A percentile compares a stretch with the other conserved stretches of the same genome.
These are phyloP conservation scores for Trachelipus rathkii DNA, from an alignment of 1,140 invertebrate genomes.

Conservation along the genomic window DNA sequence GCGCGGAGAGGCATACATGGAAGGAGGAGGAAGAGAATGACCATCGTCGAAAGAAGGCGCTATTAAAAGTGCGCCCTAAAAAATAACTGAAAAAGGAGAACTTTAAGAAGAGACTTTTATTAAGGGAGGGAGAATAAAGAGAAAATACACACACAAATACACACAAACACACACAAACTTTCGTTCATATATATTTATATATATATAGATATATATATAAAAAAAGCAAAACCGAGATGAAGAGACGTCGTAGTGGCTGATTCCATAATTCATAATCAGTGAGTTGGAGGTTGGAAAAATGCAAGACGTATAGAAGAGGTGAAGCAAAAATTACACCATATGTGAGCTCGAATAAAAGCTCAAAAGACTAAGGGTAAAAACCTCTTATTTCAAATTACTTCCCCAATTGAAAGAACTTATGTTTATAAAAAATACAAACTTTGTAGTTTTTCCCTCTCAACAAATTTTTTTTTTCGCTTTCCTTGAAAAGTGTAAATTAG, in stretches of 20 bases:
- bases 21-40: neutral
- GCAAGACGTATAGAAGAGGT: neutral
- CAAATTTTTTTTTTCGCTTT: neutral
- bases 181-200: no score
- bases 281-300: neutral
- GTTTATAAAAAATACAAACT: neutral
- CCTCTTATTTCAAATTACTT: neutral
- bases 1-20: neutral
- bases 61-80: neutral
- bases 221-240: neutral
- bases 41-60: neutral
- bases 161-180: neutral
- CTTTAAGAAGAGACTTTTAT: neutral
- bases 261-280: constrained; percentile 1
- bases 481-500: no score
- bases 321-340: neutral
- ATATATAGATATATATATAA: no score
- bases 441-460: neutral
- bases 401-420: neutral
- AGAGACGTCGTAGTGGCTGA: neutral
- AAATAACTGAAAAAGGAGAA: neutral
- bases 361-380: neutral
- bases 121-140: no score
- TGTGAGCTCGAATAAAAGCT: neutral
- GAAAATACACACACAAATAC: neutral